Percentiles rank a stretch among this genome's conserved stretches.
Evolutionary conservation across 2,888 invertebrate genomes (phyloP).

Genomic region (Mallateleia sp.): DNA sequence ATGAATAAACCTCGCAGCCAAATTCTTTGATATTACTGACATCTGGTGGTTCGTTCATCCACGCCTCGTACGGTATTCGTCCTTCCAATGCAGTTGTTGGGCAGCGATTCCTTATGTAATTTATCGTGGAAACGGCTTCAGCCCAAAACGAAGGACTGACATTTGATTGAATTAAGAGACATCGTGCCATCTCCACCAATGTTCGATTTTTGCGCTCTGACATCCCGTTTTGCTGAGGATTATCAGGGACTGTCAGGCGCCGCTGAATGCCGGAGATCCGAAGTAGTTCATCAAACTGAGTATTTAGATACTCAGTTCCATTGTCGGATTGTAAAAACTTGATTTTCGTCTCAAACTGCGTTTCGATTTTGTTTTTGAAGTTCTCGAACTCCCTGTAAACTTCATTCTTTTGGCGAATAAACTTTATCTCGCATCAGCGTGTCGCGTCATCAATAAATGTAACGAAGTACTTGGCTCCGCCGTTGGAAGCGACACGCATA

Average conservation of each 20-base stretch:
- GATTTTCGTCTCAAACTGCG: conserved; percentile 51
- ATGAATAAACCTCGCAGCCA: conserved; percentile 53
- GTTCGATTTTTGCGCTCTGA: too few species aligned
- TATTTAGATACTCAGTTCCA: conserved; percentile 75
- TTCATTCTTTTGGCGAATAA: conserved; percentile 64
- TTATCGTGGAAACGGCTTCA: conserved; percentile 79
- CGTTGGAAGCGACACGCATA: background rate
- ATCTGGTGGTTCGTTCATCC: conserved; percentile 48
- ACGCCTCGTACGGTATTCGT: conserved; percentile 64
- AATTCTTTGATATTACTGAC: conserved; percentile 47
- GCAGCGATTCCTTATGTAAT: conserved; percentile 77
- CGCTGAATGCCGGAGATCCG: too few species aligned
- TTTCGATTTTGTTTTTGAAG: conserved; percentile 57
- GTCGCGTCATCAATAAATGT: conserved; percentile 69
- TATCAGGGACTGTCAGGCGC: too few species aligned
- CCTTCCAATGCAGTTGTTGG: conserved; percentile 54
- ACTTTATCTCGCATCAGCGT: conserved; percentile 68
- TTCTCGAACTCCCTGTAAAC: conserved; percentile 51
- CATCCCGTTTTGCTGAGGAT: too few species aligned
- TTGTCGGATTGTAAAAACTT: conserved; percentile 74
- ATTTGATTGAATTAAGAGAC: conserved; percentile 71
- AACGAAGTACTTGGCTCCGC: background rate
- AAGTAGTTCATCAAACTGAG: too few species aligned
- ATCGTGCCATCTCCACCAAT: conserved; percentile 43
- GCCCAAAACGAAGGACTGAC: conserved; percentile 78